A percentile compares a stretch with the other conserved stretches of the same genome.
These are phyloP conservation scores for Tetragnatha versicolor DNA, from an alignment of 1,140 invertebrate genomes.

Conservation along the genomic window DNA sequence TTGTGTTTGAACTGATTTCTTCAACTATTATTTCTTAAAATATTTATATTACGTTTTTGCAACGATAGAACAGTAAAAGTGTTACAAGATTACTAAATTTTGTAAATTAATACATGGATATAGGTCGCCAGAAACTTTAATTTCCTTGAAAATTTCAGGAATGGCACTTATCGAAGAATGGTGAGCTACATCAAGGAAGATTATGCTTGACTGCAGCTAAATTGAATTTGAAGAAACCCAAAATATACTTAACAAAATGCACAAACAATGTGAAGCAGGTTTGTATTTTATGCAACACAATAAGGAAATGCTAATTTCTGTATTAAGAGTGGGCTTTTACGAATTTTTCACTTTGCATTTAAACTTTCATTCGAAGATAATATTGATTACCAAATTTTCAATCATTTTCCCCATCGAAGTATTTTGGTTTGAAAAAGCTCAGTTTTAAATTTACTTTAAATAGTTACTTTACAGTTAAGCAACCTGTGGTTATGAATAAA, in stretches of 20 bases:
- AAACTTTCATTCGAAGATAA: not conserved
- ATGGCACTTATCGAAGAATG: constrained; percentile 36
- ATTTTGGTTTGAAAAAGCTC: not conserved
- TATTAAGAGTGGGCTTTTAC: not conserved
- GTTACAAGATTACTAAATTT: too few species aligned
- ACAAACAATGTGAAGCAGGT: constrained; percentile 31
- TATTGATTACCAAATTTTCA: not conserved
- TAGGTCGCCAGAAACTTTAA: too few species aligned
- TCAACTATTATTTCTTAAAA: too few species aligned
- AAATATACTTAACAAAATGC: constrained; percentile 34
- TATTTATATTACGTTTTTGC: too few species aligned
- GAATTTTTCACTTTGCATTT: not conserved
- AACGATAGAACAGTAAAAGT: too few species aligned
- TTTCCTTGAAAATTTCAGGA: constrained; percentile 39
- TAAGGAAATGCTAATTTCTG: not conserved
- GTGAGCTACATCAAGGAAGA: constrained; percentile 19
- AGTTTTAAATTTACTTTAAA: not conserved
- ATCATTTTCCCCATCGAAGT: not conserved
- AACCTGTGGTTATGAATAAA: too few species aligned
- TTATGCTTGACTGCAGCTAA: constrained; percentile 27
- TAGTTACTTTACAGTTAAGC: not conserved
- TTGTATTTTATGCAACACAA: too few species aligned
- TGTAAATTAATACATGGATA: too few species aligned
- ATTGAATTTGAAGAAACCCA: constrained; percentile 27
- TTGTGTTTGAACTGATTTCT: too few species aligned